phyloP scores from a whole-genome alignment of 2,888 invertebrate genomes.

The Blera fallax region DNA sequence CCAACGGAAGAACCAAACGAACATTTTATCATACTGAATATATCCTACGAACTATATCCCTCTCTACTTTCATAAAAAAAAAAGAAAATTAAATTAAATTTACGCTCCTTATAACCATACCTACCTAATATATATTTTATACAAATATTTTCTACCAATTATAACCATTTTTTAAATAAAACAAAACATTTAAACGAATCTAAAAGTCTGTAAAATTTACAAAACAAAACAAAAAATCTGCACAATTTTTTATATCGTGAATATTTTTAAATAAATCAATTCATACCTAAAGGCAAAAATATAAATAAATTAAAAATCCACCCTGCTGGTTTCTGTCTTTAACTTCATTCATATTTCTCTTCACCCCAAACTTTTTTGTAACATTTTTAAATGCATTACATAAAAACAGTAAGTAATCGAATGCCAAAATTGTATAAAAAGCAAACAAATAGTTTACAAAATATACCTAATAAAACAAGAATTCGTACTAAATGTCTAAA shows the following conservation, averaged over 20 bases:
- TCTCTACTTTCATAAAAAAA: not conserved
- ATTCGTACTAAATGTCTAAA: slow-evolving; percentile 49
- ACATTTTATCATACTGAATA: no score
- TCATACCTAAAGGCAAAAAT: not conserved
- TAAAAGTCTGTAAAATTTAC: slow-evolving; percentile 36
- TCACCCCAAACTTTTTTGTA: slow-evolving; percentile 39
- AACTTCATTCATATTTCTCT: not conserved
- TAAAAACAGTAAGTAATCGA: slow-evolving; percentile 22
- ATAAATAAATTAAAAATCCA: not conserved
- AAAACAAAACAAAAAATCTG: not conserved
- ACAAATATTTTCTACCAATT: slow-evolving; percentile 53
- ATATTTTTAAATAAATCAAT: slow-evolving; percentile 28
- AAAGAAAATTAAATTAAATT: not conserved
- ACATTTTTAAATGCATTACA: not conserved
- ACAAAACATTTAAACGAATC: slow-evolving; percentile 26
- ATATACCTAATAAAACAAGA: slow-evolving; percentile 29
- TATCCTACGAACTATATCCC: not conserved
- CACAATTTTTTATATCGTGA: slow-evolving; percentile 54
- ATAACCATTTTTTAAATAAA: slow-evolving; percentile 23
- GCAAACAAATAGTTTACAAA: slow-evolving; percentile 16
- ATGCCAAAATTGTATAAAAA: slow-evolving; percentile 60
- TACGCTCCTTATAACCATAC: slow-evolving; percentile 54
- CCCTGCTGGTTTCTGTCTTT: slow-evolving; percentile 12
- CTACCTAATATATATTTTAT: slow-evolving; percentile 65
- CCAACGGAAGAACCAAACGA: no score